Percentiles rank a stretch among this genome's conserved stretches.
Evolutionary conservation across 2,113 vertebrate genomes (phyloP).

Genomic region (Irena cyanogastra): DNA sequence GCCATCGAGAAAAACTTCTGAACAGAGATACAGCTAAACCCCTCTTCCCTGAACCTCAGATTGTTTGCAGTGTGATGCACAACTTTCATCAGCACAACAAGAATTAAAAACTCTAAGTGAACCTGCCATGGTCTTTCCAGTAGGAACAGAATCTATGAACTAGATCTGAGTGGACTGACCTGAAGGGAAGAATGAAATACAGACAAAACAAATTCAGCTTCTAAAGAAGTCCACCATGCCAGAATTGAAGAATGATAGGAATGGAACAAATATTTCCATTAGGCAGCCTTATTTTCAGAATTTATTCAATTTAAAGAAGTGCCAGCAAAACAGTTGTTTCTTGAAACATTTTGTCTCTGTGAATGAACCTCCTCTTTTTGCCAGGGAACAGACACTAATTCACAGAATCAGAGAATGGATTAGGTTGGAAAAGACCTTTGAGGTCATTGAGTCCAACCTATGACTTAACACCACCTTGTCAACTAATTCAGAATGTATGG

Average conservation of each 20-base stretch:
- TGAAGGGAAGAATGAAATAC: not conserved
- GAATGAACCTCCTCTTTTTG: not conserved
- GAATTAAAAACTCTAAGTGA: not conserved
- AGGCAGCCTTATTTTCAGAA: not conserved
- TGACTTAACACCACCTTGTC: not conserved
- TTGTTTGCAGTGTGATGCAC: not conserved
- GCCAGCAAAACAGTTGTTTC: not conserved
- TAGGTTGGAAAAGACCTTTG: not conserved
- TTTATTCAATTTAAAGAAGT: not conserved
- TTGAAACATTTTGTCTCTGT: not conserved
- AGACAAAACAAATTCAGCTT: not conserved
- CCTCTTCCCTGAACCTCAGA: not conserved
- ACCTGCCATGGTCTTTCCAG: not conserved
- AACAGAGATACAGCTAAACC: not conserved
- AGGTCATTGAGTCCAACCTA: not conserved
- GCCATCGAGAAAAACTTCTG: not conserved
- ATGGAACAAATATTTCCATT: not conserved
- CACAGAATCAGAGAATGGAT: not conserved
- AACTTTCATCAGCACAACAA: not conserved
- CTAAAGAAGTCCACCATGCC: not conserved
- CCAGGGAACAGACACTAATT: not conserved
- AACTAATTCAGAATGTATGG: not conserved
- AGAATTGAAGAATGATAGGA: not conserved
- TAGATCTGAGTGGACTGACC: not conserved
- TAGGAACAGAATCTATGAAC: not conserved